Conservation (phyloP, 2,888 invertebrate genomes). For the Blastobasis adustella region DNA sequence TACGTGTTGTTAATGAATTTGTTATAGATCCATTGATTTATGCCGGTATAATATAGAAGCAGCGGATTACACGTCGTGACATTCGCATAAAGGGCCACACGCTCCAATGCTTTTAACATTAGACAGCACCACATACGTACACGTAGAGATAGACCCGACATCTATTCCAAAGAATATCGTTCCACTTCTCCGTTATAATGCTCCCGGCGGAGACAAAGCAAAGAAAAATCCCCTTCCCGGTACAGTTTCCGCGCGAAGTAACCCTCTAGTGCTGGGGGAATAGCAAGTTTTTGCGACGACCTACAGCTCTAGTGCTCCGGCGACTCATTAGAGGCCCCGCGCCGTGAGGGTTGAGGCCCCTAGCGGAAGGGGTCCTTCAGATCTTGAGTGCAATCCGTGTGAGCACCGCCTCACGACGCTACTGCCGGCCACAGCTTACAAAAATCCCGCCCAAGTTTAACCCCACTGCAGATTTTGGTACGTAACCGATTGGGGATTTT, state of each 20-base stretch:
- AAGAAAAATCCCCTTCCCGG: conserved; percentile 45
- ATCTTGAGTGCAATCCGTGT: conserved; percentile 55
- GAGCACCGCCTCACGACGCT: conserved; percentile 41
- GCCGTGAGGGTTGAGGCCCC: conserved; percentile 44
- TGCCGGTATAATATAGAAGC: too few species aligned
- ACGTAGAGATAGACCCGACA: not conserved
- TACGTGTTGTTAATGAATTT: too few species aligned
- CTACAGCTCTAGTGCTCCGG: conserved; percentile 72
- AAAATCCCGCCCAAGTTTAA: conserved; percentile 1
- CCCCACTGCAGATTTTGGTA: conserved; percentile 11
- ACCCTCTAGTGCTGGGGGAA: conserved; percentile 52
- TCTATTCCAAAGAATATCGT: not conserved
- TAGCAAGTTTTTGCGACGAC: conserved; percentile 58
- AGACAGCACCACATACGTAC: not conserved
- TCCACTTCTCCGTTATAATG: conserved; percentile 2
- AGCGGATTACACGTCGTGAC: too few species aligned
- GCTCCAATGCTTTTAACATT: too few species aligned
- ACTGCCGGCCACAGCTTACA: conserved; percentile 28
- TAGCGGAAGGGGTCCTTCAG: conserved; percentile 59
- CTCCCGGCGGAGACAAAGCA: conserved; percentile 39
- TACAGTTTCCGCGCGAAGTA: conserved; percentile 51
- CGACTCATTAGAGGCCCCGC: conserved; percentile 69
- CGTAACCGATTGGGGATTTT: conserved; percentile 11
- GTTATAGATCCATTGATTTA: too few species aligned
- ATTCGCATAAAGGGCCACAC: too few species aligned